A percentile compares a stretch with the other conserved stretches of the same genome.
Evolutionary conservation across 2,888 invertebrate genomes (phyloP).

Genomic region (Clunio marinus): DNA sequence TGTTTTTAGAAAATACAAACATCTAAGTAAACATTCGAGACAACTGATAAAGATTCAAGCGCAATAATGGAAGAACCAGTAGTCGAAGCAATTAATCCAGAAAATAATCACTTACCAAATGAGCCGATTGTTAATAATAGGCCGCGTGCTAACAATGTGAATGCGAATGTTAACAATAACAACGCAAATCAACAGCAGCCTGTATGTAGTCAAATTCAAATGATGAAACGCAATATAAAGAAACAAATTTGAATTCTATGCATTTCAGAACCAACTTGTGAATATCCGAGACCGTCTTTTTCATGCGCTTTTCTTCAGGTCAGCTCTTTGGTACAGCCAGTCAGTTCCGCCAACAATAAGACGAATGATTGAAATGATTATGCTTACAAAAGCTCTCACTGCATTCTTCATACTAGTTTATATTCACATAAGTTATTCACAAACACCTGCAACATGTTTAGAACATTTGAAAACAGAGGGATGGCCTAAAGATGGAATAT

Average conservation of each 20-base stretch:
- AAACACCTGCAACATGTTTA: constrained; percentile 89
- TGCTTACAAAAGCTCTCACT: constrained; percentile 62
- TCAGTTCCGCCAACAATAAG: constrained; percentile 65
- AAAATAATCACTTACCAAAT: constrained; percentile 18
- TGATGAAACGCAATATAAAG: background rate
- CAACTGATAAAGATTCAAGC: background rate
- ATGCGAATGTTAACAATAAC: constrained; percentile 4
- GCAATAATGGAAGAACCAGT: constrained; percentile 11
- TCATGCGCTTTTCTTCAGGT: constrained; percentile 90
- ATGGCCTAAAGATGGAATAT: constrained; percentile 93
- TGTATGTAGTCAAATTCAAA: background rate
- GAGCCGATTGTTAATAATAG: constrained; percentile 10
- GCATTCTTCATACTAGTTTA: constrained; percentile 90
- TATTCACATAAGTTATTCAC: constrained; percentile 90
- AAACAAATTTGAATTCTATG: too few species aligned
- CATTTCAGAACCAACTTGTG: constrained; percentile 67
- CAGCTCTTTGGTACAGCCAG: constrained; percentile 86
- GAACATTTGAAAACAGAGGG: constrained; percentile 72
- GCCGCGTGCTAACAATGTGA: constrained; percentile 1
- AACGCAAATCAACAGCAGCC: constrained; percentile 9
- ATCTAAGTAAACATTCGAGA: background rate
- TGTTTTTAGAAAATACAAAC: background rate
- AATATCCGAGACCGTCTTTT: constrained; percentile 88
- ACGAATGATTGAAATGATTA: constrained; percentile 47
- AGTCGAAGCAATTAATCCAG: background rate